These are phyloP conservation scores for Cryptocephalus primarius DNA, from an alignment of 2,888 invertebrate species.

Conservation along the genomic window DNA sequence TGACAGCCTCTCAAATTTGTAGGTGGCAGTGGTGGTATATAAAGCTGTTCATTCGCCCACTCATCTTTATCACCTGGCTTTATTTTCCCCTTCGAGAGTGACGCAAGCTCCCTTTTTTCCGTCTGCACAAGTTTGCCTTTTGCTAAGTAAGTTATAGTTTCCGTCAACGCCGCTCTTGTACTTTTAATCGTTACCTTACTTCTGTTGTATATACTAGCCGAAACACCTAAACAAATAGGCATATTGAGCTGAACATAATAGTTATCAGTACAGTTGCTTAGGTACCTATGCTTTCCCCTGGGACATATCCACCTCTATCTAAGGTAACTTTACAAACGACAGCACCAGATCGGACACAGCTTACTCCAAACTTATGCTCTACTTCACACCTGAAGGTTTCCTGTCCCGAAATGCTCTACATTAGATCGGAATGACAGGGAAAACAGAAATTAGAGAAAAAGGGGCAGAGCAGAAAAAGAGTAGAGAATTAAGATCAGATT, in stretches of 20 bases:
- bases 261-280: constrained; percentile 19
- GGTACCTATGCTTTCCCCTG: constrained; percentile 84
- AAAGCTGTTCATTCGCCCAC: constrained; percentile 81
- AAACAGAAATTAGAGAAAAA: constrained; percentile 13
- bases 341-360: constrained; percentile 79
- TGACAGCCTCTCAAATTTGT: constrained; percentile 90
- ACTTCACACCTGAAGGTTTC: constrained; percentile 86
- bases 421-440: constrained; percentile 18
- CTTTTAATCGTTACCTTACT: constrained; percentile 76
- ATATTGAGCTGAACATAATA: neutral
- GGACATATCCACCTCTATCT: constrained; percentile 89
- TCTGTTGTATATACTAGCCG: constrained; percentile 74
- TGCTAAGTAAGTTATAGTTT: constrained; percentile 81
- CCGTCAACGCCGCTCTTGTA: constrained; percentile 76
- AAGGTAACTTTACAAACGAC: constrained; percentile 77
- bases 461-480: constrained; percentile 7
- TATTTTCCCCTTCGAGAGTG: constrained; percentile 68
- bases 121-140: constrained; percentile 78
- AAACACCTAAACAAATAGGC: constrained; percentile 38
- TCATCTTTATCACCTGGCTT: constrained; percentile 70
- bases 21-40: constrained; percentile 88
- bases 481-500: neutral
- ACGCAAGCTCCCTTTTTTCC: constrained; percentile 75
- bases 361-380: constrained; percentile 81
- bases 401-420: constrained; percentile 42